These are phyloP conservation scores for Sialia sialis DNA, from an alignment of 2,113 vertebrate genomes.

Conservation along the genomic window DNA sequence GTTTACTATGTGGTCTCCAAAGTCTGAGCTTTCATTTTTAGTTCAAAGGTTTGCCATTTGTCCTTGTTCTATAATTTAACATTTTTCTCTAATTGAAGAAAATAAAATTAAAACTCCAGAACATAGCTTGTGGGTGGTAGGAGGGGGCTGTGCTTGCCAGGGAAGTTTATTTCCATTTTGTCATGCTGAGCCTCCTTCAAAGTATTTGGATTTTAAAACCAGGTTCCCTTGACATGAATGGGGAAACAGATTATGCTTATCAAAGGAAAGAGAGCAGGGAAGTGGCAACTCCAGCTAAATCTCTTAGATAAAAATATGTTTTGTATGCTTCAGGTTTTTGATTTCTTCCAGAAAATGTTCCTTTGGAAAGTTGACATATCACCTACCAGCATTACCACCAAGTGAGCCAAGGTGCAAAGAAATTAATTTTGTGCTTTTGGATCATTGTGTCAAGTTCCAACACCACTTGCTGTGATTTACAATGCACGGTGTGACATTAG, in stretches of 20 bases:
- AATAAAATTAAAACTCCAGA: neutral
- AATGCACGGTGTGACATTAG: neutral
- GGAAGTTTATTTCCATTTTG: conserved; percentile 43
- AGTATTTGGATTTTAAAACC: conserved; percentile 28
- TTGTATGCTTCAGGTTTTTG: neutral
- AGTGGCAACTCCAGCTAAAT: conserved; percentile 33
- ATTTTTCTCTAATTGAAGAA: conserved; percentile 4
- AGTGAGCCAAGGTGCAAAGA: neutral
- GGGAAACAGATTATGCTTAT: conserved; percentile 35
- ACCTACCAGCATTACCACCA: neutral
- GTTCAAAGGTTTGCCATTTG: neutral
- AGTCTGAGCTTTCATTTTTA: neutral
- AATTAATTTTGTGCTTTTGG: conserved; percentile 26
- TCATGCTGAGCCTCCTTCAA: conserved; percentile 5
- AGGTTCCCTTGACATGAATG: neutral
- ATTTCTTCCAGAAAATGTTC: conserved; percentile 2
- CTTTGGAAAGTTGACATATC: neutral
- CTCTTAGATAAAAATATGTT: neutral
- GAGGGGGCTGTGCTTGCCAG: neutral
- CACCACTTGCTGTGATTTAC: neutral
- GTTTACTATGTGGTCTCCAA: neutral
- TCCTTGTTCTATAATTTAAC: neutral
- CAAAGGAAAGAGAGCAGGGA: neutral
- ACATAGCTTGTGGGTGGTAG: neutral
- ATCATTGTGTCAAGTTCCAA: neutral